Evolutionary conservation across 2,113 vertebrate species (phyloP).

Genomic region (Arothron firmamentum): DNA sequence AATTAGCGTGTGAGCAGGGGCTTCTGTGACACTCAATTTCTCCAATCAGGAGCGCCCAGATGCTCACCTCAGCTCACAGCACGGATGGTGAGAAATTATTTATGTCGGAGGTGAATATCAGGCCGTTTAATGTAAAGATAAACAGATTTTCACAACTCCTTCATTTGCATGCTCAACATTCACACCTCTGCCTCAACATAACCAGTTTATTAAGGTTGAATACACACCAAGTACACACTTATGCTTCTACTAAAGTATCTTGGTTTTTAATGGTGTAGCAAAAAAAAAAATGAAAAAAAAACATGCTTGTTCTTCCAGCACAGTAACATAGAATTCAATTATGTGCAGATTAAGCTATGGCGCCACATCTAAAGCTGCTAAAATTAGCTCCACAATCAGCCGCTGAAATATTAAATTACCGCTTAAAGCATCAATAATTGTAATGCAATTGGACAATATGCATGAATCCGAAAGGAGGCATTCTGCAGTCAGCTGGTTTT

Average conservation of each 20-base stretch:
- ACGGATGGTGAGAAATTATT: conserved; percentile 31
- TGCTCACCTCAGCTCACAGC: conserved; percentile 47
- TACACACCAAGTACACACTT: neutral
- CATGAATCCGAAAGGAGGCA: neutral
- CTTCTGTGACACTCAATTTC: neutral
- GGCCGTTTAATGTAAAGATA: neutral
- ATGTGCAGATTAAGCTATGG: neutral
- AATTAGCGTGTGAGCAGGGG: conserved; percentile 22
- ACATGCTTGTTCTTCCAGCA: neutral
- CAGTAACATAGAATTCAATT: neutral
- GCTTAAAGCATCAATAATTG: neutral
- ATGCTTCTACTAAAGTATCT: neutral
- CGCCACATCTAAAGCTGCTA: neutral
- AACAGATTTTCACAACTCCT: neutral
- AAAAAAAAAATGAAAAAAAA: no score
- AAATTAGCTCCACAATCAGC: neutral
- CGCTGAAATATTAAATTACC: neutral
- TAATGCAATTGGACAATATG: no score
- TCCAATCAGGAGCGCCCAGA: conserved; percentile 57
- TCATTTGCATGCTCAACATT: neutral
- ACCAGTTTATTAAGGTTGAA: neutral
- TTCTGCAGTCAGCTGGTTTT: neutral
- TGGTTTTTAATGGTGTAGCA: no score
- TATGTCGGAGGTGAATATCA: conserved; percentile 3
- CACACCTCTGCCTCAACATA: neutral